A percentile compares a stretch with the other conserved stretches of the same genome.
phyloP scores from a whole-genome alignment of 1,140 invertebrate genomes.

The Dendrolimus kikuchii region DNA sequence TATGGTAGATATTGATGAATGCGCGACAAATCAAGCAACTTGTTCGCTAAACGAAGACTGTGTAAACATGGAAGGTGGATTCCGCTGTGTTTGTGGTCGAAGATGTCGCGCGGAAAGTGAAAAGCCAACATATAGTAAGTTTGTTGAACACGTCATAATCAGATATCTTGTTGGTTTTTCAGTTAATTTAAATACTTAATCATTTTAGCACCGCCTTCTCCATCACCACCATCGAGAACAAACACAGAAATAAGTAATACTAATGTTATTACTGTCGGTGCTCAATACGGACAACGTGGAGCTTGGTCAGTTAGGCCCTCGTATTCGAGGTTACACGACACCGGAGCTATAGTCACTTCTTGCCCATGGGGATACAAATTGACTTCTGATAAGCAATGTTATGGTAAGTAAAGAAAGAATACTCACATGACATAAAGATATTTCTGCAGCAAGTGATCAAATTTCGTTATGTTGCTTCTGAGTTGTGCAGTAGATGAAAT shows the following conservation, averaged over 20 bases:
- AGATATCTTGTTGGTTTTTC: not conserved
- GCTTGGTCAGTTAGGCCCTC: conserved; percentile 35
- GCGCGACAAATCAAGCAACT: conserved; percentile 73
- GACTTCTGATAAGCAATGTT: conserved; percentile 41
- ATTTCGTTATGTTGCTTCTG: too few relatives aligned
- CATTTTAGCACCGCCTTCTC: conserved; percentile 1
- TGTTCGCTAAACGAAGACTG: conserved; percentile 72
- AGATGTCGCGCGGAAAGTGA: conserved; percentile 7
- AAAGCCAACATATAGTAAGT: conserved; percentile 5
- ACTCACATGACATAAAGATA: too few relatives aligned
- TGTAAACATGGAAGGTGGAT: conserved; percentile 49
- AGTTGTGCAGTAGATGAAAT: too few relatives aligned
- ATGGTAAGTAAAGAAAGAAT: conserved; percentile 27
- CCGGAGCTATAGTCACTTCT: conserved; percentile 33
- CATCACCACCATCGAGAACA: conserved; percentile 1
- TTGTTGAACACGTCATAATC: not conserved
- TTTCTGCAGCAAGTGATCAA: too few relatives aligned
- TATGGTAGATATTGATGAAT: conserved; percentile 80
- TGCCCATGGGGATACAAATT: conserved; percentile 60
- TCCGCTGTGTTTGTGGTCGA: conserved; percentile 26
- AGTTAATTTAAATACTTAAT: not conserved
- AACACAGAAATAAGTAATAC: conserved; percentile 16
- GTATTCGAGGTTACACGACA: conserved; percentile 28
- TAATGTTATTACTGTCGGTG: conserved; percentile 54
- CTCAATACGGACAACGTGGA: conserved; percentile 50